Evolutionary conservation across 1,140 invertebrate species (phyloP).

Genomic region (Zaprionus nigranus): DNA sequence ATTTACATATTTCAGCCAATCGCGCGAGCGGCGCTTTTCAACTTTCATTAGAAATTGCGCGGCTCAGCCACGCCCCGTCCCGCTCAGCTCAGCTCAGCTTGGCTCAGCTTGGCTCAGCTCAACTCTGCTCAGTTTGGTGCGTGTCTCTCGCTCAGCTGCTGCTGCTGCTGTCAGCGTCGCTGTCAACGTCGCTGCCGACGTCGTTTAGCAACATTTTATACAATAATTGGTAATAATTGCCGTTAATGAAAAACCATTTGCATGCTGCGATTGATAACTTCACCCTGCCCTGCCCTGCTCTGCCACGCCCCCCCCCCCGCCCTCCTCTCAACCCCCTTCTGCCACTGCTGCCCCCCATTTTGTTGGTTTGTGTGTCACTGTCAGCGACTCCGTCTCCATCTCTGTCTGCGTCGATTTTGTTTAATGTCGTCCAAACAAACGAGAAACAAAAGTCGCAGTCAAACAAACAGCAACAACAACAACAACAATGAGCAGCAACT

Average conservation of each 20-base stretch:
- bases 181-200: conserved; percentile 42
- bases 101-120: background rate
- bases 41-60: conserved; percentile 77
- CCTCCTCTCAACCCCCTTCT: background rate
- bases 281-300: background rate
- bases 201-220: conserved; percentile 63
- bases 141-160: background rate
- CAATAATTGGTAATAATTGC: conserved; percentile 70
- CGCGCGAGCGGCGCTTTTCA: conserved; percentile 67
- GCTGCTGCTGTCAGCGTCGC: conserved; percentile 39
- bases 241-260: conserved; percentile 72
- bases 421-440: conserved; percentile 49
- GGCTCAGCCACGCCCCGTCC: conserved; percentile 33
- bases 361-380: conserved; percentile 54
- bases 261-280: conserved; percentile 65
- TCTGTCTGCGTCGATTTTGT: conserved; percentile 46
- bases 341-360: background rate
- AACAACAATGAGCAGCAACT: conserved; percentile 19
- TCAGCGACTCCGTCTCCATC: conserved; percentile 19
- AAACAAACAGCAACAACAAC: conserved; percentile 34
- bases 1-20: conserved; percentile 61
- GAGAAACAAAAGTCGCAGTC: conserved; percentile 44
- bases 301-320: background rate
- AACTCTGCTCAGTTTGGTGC: background rate
- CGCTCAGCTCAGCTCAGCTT: no score